A percentile compares a stretch with the other conserved stretches of the same genome.
These are phyloP conservation scores for Dendrocopos noguchii DNA, from an alignment of 2,113 vertebrate species.

Conservation along the genomic window DNA sequence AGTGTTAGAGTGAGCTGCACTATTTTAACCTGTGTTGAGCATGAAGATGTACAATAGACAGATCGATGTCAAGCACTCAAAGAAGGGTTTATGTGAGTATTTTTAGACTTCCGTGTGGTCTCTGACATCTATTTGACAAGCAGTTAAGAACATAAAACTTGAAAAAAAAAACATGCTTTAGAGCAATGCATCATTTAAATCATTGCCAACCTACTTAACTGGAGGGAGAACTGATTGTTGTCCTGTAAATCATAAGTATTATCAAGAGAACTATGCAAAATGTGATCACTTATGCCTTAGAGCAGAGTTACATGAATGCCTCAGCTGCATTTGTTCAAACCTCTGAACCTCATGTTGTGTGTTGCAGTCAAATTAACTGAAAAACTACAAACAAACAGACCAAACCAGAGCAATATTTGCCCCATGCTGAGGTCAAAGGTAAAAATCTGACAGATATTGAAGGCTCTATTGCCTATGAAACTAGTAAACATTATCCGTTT, in stretches of 20 bases:
- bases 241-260: not conserved
- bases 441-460: not conserved
- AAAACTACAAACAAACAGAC: constrained; percentile 4
- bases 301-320: not conserved
- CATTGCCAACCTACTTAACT: not conserved
- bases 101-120: constrained; percentile 16
- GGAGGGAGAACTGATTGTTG: not conserved
- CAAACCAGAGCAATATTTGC: constrained; percentile 14
- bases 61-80: not conserved
- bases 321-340: not conserved
- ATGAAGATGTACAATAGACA: constrained; percentile 18
- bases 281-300: not conserved
- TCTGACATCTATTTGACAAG: constrained; percentile 21
- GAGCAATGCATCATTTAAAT: constrained; percentile 1
- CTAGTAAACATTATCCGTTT: not conserved
- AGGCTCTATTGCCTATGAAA: not conserved
- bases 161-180: constrained; percentile 10
- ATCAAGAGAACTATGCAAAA: not conserved
- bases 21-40: not conserved
- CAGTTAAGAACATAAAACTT: constrained; percentile 17
- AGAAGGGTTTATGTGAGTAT: not conserved
- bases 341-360: not conserved
- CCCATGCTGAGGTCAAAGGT: not conserved
- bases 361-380: constrained; percentile 12
- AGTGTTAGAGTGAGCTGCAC: not conserved